Evolutionary conservation across 2,888 invertebrate species (phyloP), one percentile per base, ranked within the genome.

Genomic region (Plusia festucae): DNA sequence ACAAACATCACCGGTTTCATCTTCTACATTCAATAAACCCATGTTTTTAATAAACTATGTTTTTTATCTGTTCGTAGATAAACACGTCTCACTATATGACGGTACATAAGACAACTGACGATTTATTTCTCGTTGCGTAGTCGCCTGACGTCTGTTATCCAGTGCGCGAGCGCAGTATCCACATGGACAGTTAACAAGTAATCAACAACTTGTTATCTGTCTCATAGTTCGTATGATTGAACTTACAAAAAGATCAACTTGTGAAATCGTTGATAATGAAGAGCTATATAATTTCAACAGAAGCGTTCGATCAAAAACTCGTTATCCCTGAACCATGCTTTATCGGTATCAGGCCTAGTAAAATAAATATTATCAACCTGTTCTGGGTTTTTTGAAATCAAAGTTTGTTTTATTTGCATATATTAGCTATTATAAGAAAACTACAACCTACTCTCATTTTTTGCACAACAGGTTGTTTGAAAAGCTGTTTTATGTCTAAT

Each of bases 1-100:
- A 58, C 81, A 78, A 59, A 90, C 82, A 49, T 90, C 89, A 61
- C 81, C 85, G 11, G 66, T 61, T 58, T 92, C 91, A 44, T 93
- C 93, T 18, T 93, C 93, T 0, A 83, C 76, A 71, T 94, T 93
- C 53, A 89, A 81, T 54, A 89, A 77, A 66, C 93, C 93, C 94
- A 94, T 94, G 9, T 70, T 85, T 57, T 56, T 58, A 53, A 55
- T 54, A 58, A 60, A 55, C 24, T 68, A 64, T 58, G 53, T 34
- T 53, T 30, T 51, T 32, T 34, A 32, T 70, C 63, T 60, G 24
- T 53, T 9, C 30, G 51, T 69, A 62, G 9, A 66, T 51, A 53
- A 65, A 80, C 79, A 82, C 87, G 84, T 85, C 79, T 72, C 59
- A 70, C 81, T 69, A 60, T 61, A 60, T 60, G 56, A 53, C 58